Conservation (phyloP, 2,888 invertebrate species). For the Parelbella ahira region DNA sequence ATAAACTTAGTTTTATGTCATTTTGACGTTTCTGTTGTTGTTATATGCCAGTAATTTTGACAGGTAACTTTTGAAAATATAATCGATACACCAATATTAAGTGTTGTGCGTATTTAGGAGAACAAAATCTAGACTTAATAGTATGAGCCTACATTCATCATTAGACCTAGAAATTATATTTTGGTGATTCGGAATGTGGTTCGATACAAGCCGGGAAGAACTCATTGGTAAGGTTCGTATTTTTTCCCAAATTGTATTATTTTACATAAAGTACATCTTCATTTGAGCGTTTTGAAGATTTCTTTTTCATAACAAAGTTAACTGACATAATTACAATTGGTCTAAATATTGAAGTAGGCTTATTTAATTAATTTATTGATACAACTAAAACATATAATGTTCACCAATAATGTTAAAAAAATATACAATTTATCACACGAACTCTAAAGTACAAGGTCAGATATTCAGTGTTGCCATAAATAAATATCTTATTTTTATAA, state of each 20-base stretch:
- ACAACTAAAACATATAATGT: conserved; percentile 33
- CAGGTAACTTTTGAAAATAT: no score
- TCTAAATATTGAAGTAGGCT: conserved; percentile 14
- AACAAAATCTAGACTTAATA: conserved; percentile 30
- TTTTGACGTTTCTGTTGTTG: no score
- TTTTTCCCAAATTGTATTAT: no score
- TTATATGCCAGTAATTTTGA: no score
- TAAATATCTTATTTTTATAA: conserved; percentile 28
- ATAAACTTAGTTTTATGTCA: no score
- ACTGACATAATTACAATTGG: conserved; percentile 36
- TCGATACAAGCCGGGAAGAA: no score
- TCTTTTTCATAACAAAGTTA: conserved; percentile 45
- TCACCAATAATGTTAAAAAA: conserved; percentile 52
- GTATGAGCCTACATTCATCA: conserved; percentile 36
- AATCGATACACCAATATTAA: no score
- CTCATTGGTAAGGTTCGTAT: no score
- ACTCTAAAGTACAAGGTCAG: conserved; percentile 41
- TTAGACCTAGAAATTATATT: conserved; percentile 37
- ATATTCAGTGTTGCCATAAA: conserved; percentile 32
- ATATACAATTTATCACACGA: conserved; percentile 76
- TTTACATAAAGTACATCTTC: background rate
- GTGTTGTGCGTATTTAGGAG: conserved; percentile 65
- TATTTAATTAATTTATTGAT: conserved; percentile 22
- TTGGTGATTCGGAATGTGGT: no score
- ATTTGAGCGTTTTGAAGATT: background rate